These are phyloP conservation scores for Sceloporus undulatus DNA, from an alignment of 2,113 vertebrate species.

Conservation along the genomic window DNA sequence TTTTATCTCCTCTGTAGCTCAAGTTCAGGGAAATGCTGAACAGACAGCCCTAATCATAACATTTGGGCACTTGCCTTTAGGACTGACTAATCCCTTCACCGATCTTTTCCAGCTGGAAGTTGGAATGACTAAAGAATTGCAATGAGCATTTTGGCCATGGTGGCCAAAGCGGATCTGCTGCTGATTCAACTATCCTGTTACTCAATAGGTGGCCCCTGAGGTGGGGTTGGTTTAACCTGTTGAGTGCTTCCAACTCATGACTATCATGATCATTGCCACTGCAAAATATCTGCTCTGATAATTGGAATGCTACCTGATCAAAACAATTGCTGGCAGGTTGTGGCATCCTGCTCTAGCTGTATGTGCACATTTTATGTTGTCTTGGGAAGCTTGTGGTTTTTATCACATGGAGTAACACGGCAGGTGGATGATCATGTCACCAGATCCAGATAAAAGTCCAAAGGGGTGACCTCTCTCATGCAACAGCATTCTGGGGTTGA, in stretches of 20 bases:
- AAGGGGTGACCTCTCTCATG: too few relatives aligned
- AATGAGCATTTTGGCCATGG: slow-evolving; percentile 39
- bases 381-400: too few relatives aligned
- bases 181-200: slow-evolving; percentile 7
- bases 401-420: too few relatives aligned
- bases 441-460: too few relatives aligned
- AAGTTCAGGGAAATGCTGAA: slow-evolving; percentile 55
- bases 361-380: too few relatives aligned
- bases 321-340: not conserved
- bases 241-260: not conserved
- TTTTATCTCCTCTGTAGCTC: slow-evolving; percentile 65
- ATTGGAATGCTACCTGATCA: not conserved
- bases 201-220: not conserved
- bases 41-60: slow-evolving; percentile 68
- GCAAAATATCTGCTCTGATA: not conserved
- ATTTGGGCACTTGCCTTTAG: slow-evolving; percentile 56
- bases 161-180: slow-evolving; percentile 24
- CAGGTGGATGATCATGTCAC: too few relatives aligned
- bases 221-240: not conserved
- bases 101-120: slow-evolving; percentile 60
- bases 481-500: too few relatives aligned
- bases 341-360: not conserved
- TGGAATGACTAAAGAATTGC: not conserved
- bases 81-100: slow-evolving; percentile 62
- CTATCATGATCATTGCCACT: not conserved